Percentiles rank a stretch among this genome's conserved stretches.
phyloP scores from a whole-genome alignment of 2,888 invertebrate species.

The Morpho deidamia region DNA sequence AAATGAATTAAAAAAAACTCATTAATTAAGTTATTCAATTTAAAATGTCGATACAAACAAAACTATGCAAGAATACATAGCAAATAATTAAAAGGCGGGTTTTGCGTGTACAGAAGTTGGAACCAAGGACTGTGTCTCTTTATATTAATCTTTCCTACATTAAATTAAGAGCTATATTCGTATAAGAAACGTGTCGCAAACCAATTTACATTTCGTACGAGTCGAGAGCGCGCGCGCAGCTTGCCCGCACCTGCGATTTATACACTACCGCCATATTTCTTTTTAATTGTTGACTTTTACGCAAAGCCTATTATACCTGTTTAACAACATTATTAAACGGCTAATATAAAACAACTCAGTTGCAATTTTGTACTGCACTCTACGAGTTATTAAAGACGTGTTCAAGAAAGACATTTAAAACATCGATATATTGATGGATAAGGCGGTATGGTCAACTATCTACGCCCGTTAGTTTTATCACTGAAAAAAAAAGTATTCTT shows the following conservation, averaged over 20 bases:
- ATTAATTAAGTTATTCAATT: too few species aligned
- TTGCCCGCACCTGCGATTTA: conserved; percentile 47
- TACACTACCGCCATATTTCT: conserved; percentile 36
- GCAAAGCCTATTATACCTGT: conserved; percentile 5
- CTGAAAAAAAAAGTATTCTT: too few species aligned
- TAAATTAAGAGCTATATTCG: not conserved
- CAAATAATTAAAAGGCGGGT: too few species aligned
- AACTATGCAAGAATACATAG: too few species aligned
- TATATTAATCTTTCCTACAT: not conserved
- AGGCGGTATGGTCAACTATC: too few species aligned
- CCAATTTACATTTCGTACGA: not conserved
- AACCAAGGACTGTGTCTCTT: not conserved
- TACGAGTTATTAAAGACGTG: not conserved
- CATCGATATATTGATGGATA: too few species aligned
- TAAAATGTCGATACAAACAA: too few species aligned
- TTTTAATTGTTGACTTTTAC: conserved; percentile 39
- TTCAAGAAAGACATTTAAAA: not conserved
- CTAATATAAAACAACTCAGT: conserved; percentile 13
- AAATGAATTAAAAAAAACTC: too few species aligned
- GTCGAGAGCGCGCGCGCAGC: conserved; percentile 35
- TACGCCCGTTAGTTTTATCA: too few species aligned
- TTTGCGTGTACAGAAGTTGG: not conserved
- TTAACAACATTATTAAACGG: conserved; percentile 22
- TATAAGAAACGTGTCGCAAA: not conserved
- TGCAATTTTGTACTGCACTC: not conserved